These are phyloP conservation scores for Drosophila rufa DNA, from an alignment of 1,140 invertebrate genomes.

Conservation along the genomic window DNA sequence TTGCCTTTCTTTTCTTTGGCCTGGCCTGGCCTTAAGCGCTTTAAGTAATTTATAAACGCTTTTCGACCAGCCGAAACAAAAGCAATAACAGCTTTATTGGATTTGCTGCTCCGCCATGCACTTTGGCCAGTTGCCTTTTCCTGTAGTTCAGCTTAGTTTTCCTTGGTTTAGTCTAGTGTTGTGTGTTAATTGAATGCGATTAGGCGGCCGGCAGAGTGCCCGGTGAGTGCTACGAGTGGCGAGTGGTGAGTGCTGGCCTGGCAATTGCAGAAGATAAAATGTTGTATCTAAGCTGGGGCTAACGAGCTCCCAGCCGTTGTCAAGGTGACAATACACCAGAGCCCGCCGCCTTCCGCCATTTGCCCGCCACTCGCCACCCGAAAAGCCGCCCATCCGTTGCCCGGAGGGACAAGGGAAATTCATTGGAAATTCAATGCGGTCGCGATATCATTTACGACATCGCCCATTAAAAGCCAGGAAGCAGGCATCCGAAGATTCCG, in stretches of 20 bases:
- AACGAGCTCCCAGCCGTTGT: conserved; percentile 45
- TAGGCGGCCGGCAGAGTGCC: conserved; percentile 43
- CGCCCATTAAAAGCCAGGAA: conserved; percentile 52
- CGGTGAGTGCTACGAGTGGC: background rate
- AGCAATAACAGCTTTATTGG: conserved; percentile 78
- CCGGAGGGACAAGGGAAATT: conserved; percentile 26
- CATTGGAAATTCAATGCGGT: conserved; percentile 71
- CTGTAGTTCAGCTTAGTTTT: conserved; percentile 20
- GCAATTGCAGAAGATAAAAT: conserved; percentile 49
- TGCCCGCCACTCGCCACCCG: background rate
- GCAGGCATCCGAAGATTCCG: conserved; percentile 25
- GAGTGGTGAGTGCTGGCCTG: conserved; percentile 3
- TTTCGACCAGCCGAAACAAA: conserved; percentile 57
- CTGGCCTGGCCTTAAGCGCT: conserved; percentile 69
- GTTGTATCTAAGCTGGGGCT: conserved; percentile 44
- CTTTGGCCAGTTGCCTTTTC: conserved; percentile 39
- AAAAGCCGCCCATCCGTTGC: background rate
- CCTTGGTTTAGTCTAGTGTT: conserved; percentile 41
- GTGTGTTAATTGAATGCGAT: conserved; percentile 79
- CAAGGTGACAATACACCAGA: conserved; percentile 45
- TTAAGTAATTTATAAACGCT: conserved; percentile 84
- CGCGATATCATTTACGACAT: conserved; percentile 63
- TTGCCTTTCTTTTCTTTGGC: conserved; percentile 39
- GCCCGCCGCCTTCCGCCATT: background rate
- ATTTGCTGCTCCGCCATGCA: conserved; percentile 50